Conservation (phyloP, 2,797 vertebrate species). For the Mormyrus hasselquistii region DNA sequence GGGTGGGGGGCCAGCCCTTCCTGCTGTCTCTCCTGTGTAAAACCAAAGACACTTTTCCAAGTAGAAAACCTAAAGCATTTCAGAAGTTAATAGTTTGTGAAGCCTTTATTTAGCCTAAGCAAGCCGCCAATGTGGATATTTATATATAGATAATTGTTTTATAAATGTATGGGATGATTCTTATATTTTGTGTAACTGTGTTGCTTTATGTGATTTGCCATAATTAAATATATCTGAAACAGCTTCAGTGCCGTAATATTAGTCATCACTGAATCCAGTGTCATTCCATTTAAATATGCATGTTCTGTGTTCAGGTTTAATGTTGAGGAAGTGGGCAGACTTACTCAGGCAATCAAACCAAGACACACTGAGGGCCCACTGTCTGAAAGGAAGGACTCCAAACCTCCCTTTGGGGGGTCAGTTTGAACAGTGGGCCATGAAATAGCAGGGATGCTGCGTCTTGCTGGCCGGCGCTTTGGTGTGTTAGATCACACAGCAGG, state of each 20-base stretch:
- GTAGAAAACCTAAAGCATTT: not conserved
- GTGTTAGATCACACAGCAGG: not conserved
- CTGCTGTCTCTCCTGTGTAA: not conserved
- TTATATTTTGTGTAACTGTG: not conserved
- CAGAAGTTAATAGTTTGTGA: not conserved
- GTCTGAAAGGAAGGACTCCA: not conserved
- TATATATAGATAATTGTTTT: not conserved
- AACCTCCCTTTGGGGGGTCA: not conserved
- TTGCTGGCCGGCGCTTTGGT: not conserved
- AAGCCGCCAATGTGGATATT: not conserved
- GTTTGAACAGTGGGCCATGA: not conserved
- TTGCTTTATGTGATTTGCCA: not conserved
- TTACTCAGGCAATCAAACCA: not conserved
- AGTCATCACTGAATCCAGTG: not conserved
- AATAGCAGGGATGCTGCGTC: not conserved
- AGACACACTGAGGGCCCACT: not conserved
- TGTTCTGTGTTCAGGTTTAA: not conserved
- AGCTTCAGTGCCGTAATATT: not conserved
- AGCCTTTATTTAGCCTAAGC: not conserved
- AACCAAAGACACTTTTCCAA: not conserved
- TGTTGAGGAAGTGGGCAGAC: not conserved
- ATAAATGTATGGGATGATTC: not conserved
- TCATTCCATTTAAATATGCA: not conserved
- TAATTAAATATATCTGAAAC: not conserved
- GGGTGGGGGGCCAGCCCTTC: not conserved